Conservation (phyloP, 2,888 invertebrate species). For the Heliconius erato region DNA sequence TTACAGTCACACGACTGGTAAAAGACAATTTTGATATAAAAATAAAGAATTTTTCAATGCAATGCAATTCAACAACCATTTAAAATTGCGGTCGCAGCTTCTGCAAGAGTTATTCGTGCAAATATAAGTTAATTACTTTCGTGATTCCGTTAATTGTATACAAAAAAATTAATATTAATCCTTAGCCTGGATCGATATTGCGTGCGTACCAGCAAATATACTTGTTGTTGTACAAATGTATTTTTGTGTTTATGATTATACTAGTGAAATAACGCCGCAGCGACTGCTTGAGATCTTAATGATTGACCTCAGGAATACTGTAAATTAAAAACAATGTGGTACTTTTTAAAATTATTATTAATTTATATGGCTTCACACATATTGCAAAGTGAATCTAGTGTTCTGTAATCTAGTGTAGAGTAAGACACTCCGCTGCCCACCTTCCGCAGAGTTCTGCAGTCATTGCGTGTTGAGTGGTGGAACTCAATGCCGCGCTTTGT, state of each 20-base stretch:
- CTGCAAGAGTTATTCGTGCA: slow-evolving; percentile 26
- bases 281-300: too few relatives aligned
- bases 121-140: slow-evolving; percentile 30
- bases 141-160: slow-evolving; percentile 37
- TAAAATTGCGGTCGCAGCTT: slow-evolving; percentile 8
- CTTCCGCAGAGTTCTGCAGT: too few relatives aligned
- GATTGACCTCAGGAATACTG: too few relatives aligned
- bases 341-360: too few relatives aligned
- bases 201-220: slow-evolving; percentile 9
- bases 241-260: background rate
- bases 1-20: too few relatives aligned
- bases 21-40: background rate
- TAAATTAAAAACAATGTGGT: too few relatives aligned
- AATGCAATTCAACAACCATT: background rate
- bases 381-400: too few relatives aligned
- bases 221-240: background rate
- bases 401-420: too few relatives aligned
- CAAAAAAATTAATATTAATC: slow-evolving; percentile 22
- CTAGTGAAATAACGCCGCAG: background rate
- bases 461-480: too few relatives aligned
- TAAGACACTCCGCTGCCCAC: too few relatives aligned
- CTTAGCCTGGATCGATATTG: slow-evolving; percentile 37
- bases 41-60: background rate
- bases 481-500: too few relatives aligned
- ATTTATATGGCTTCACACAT: too few relatives aligned